Percentiles rank a stretch among this genome's conserved stretches.
Evolutionary conservation across 2,797 vertebrate genomes (phyloP).

Genomic region (Acanthornis magna): DNA sequence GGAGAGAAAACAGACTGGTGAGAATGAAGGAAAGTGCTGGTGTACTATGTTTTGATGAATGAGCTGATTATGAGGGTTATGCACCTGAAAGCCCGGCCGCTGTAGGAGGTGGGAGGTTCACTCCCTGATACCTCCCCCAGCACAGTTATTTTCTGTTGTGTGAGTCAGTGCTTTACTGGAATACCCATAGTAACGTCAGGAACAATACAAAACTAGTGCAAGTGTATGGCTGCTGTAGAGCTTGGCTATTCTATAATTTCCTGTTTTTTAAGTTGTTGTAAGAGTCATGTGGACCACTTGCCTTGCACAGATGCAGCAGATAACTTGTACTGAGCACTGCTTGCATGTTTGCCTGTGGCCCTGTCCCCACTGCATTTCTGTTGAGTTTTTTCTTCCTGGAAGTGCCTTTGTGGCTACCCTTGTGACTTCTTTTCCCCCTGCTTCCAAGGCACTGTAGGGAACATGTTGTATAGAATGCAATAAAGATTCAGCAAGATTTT

Average conservation of each 20-base stretch:
- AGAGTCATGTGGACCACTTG: background rate
- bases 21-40: background rate
- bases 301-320: background rate
- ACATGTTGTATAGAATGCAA: background rate
- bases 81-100: background rate
- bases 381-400: background rate
- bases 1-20: background rate
- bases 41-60: background rate
- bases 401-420: background rate
- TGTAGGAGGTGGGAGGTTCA: fast-evolving
- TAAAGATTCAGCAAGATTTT: background rate
- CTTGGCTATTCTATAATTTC: background rate
- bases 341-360: background rate
- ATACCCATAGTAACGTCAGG: fast-evolving
- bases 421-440: fast-evolving
- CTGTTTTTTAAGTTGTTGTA: background rate
- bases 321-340: background rate
- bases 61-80: background rate
- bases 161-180: background rate
- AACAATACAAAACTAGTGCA: background rate
- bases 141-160: background rate
- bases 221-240: background rate
- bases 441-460: background rate
- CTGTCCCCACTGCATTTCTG: fast-evolving
- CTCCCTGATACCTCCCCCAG: background rate